A percentile compares a stretch with the other conserved stretches of the same genome.
Evolutionary conservation across 2,113 vertebrate species (phyloP).

Genomic region (Phalacrocorax pelagicus): DNA sequence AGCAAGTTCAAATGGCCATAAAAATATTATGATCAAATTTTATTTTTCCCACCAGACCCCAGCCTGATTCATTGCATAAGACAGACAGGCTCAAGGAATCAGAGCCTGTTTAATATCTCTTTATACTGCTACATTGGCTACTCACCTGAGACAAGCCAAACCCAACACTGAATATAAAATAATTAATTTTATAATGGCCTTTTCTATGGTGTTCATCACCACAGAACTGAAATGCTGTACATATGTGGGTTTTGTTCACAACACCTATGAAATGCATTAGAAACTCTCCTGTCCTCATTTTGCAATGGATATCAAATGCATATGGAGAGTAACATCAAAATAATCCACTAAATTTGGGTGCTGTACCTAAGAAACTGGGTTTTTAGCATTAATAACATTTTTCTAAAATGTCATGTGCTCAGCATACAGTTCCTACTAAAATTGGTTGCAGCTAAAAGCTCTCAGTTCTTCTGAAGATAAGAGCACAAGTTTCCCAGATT

Average conservation of each 20-base stretch:
- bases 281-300: not conserved
- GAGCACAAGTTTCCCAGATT: not conserved
- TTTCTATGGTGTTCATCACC: not conserved
- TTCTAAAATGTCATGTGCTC: not conserved
- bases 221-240: not conserved
- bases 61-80: not conserved
- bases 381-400: not conserved
- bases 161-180: not conserved
- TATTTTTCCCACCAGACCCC: not conserved
- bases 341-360: not conserved
- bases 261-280: not conserved
- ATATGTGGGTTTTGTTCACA: not conserved
- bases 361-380: not conserved
- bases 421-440: not conserved
- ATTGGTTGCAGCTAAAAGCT: not conserved
- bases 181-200: not conserved
- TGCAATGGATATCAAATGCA: not conserved
- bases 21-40: constrained; percentile 12
- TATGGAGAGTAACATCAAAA: not conserved
- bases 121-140: not conserved
- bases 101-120: not conserved
- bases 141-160: not conserved
- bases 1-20: not conserved
- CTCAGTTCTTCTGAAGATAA: not conserved
- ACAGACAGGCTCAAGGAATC: not conserved